Conservation (phyloP, 2,113 vertebrate genomes). For the Eudyptes chrysolophus region DNA sequence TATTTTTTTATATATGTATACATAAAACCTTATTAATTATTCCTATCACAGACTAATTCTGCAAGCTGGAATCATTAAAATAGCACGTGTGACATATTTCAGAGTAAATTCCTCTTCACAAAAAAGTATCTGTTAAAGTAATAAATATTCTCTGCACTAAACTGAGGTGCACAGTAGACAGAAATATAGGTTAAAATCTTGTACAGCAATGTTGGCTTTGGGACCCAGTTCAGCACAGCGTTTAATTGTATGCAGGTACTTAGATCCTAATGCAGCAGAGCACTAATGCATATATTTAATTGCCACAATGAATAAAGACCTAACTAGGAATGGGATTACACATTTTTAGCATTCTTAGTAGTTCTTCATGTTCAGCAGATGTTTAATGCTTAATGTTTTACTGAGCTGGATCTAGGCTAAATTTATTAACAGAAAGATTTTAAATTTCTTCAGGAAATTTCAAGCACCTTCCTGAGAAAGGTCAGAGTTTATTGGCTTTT, state of each 20-base stretch:
- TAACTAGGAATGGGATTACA: slow-evolving; percentile 13
- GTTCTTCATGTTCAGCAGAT: slow-evolving; percentile 12
- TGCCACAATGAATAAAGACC: slow-evolving; percentile 19
- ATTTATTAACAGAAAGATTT: slow-evolving; percentile 8
- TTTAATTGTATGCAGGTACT: slow-evolving; percentile 30
- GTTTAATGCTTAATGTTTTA: background rate
- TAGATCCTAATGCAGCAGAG: slow-evolving; percentile 20
- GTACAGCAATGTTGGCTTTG: background rate
- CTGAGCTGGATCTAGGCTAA: background rate
- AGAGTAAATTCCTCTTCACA: background rate
- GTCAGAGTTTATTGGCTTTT: background rate
- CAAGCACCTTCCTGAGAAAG: background rate
- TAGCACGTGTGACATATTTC: background rate
- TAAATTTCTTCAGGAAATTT: background rate
- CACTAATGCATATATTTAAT: slow-evolving; percentile 38
- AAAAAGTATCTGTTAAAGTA: slow-evolving; percentile 2
- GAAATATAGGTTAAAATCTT: slow-evolving; percentile 30
- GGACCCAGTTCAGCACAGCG: background rate
- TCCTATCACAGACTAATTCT: background rate
- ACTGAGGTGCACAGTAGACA: background rate
- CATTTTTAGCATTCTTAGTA: slow-evolving; percentile 13
- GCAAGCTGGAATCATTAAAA: background rate
- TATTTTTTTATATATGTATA: background rate
- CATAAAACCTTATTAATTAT: background rate
- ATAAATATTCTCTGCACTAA: slow-evolving; percentile 5